Evolutionary conservation across 1,140 invertebrate species (phyloP).

Genomic region (Varroa destructor): DNA sequence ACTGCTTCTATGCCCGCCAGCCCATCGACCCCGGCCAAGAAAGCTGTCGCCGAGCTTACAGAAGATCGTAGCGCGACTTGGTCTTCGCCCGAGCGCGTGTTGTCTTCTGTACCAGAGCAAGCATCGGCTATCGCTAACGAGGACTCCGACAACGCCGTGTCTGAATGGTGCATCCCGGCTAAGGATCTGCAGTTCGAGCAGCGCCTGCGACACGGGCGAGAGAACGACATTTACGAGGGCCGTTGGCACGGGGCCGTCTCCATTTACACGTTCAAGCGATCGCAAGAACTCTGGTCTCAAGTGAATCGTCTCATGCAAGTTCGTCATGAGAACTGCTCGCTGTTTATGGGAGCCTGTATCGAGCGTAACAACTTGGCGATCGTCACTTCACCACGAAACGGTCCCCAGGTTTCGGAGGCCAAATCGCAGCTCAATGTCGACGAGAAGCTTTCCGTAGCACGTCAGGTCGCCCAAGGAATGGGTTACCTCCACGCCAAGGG

Average conservation of each 20-base stretch:
- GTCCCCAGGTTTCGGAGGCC: conserved; percentile 18
- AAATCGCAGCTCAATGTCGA: conserved; percentile 13
- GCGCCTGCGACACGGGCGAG: conserved; percentile 38
- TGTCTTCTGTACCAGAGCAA: too few relatives aligned
- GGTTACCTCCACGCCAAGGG: conserved; percentile 45
- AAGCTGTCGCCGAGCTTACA: neutral
- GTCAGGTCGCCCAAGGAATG: conserved; percentile 40
- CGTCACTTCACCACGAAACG: conserved; percentile 36
- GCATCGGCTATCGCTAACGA: neutral
- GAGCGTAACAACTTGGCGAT: conserved; percentile 41
- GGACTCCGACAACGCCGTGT: neutral
- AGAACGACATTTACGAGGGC: conserved; percentile 40
- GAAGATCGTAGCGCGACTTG: conserved; percentile 9
- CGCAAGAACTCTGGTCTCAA: conserved; percentile 33
- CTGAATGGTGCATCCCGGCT: conserved; percentile 41
- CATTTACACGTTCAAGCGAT: conserved; percentile 39
- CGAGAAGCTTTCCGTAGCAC: conserved; percentile 34
- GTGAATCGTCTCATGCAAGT: conserved; percentile 42
- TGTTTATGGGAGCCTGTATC: conserved; percentile 46
- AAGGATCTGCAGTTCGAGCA: conserved; percentile 40
- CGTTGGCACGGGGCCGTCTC: conserved; percentile 45
- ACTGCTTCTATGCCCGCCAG: too few relatives aligned
- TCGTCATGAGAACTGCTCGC: conserved; percentile 44
- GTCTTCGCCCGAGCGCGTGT: conserved; percentile 3
- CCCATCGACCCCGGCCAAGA: too few relatives aligned